Evolutionary conservation across 2,888 invertebrate genomes (phyloP).

Genomic region (Psylliodes chrysocephalus): DNA sequence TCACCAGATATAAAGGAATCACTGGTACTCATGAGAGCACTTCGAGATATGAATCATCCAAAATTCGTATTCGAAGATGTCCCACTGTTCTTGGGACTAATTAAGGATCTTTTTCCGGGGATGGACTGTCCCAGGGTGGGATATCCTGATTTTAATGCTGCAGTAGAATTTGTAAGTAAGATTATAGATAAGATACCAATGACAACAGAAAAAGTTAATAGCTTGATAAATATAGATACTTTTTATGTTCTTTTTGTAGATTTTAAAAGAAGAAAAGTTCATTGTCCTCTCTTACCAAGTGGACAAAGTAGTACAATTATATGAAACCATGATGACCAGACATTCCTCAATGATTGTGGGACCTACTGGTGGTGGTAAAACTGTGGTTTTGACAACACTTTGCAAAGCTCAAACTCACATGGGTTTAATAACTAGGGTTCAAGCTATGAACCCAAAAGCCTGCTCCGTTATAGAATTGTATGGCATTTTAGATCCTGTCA

Average conservation of each 20-base stretch:
- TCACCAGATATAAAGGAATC: slow-evolving; percentile 84
- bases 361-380: slow-evolving; percentile 93
- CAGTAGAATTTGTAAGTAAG: slow-evolving; percentile 69
- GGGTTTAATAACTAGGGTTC: slow-evolving; percentile 82
- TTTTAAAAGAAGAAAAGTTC: slow-evolving; percentile 74
- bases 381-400: slow-evolving; percentile 82
- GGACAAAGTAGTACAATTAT: slow-evolving; percentile 79
- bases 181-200: background rate
- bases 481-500: slow-evolving; percentile 85
- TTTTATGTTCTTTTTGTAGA: slow-evolving; percentile 46
- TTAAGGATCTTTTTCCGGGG: slow-evolving; percentile 90
- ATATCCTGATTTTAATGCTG: slow-evolving; percentile 86
- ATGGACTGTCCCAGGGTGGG: slow-evolving; percentile 88
- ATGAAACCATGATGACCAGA: slow-evolving; percentile 95
- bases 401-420: slow-evolving; percentile 82
- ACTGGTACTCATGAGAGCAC: slow-evolving; percentile 88
- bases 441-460: slow-evolving; percentile 88
- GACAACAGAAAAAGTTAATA: too few relatives aligned
- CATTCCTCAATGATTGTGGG: slow-evolving; percentile 94
- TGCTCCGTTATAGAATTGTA: slow-evolving; percentile 90
- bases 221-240: background rate
- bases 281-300: slow-evolving; percentile 78
- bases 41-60: slow-evolving; percentile 92
- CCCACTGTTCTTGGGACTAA: slow-evolving; percentile 87
- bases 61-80: slow-evolving; percentile 94